phyloP scores from a whole-genome alignment of 2,888 invertebrate genomes.

The Chalcosyrphus nemorum region DNA sequence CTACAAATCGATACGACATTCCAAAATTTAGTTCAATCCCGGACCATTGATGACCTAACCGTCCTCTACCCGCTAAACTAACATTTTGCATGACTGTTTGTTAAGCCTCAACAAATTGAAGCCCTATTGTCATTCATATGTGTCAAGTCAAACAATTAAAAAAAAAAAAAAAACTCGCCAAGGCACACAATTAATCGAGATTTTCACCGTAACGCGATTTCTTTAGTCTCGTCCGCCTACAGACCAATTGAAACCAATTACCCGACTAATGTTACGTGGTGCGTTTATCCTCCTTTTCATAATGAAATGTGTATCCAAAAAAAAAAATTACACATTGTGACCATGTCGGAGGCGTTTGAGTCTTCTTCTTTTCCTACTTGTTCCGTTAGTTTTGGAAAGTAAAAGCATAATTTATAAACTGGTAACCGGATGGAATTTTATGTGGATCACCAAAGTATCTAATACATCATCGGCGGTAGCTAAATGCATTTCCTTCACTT shows the following conservation, averaged over 20 bases:
- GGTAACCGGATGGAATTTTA: constrained; percentile 35
- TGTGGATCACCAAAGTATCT: constrained; percentile 20
- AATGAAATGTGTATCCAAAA: background rate
- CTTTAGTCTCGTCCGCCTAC: background rate
- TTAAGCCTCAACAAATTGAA: background rate
- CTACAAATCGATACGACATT: background rate
- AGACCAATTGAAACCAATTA: constrained; percentile 16
- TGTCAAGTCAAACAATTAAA: constrained; percentile 18
- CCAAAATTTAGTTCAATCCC: constrained; percentile 8
- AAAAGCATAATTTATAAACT: constrained; percentile 42
- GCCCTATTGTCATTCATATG: constrained; percentile 9
- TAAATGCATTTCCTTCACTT: background rate
- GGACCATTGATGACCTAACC: constrained; percentile 12
- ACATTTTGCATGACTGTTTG: constrained; percentile 12
- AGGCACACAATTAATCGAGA: background rate
- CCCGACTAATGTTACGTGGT: background rate
- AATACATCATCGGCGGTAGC: background rate
- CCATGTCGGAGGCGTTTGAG: background rate
- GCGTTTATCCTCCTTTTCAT: background rate
- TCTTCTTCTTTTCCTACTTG: background rate
- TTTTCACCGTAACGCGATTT: constrained; percentile 15
- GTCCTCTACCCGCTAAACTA: background rate
- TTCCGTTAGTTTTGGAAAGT: constrained; percentile 49
- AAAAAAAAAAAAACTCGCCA: constrained; percentile 3
- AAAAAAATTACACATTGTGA: background rate